A percentile compares a stretch with the other conserved stretches of the same genome.
Evolutionary conservation across 1,140 invertebrate genomes (phyloP).

Genomic region (Caenorhabditis inopinata): DNA sequence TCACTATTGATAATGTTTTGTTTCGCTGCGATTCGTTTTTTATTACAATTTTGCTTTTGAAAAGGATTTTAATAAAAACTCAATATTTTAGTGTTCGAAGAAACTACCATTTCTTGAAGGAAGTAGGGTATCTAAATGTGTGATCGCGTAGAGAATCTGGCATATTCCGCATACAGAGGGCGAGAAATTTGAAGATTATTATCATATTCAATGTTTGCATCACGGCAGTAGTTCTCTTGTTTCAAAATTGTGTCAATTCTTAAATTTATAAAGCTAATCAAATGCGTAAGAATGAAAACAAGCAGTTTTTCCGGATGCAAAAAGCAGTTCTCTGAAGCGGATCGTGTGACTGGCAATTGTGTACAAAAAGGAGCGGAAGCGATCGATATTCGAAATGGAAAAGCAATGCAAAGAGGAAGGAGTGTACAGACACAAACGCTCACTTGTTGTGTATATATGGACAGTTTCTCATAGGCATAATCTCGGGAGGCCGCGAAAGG

Average conservation of each 20-base stretch:
- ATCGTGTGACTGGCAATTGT: not conserved
- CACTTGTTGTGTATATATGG: constrained; percentile 26
- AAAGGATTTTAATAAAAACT: no score
- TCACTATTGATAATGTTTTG: not conserved
- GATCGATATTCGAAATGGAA: constrained; percentile 20
- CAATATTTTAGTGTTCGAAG: no score
- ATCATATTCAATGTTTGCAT: no score
- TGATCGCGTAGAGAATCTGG: no score
- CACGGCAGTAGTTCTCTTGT: no score
- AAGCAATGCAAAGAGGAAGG: not conserved
- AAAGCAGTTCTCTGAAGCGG: not conserved
- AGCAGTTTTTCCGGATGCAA: not conserved
- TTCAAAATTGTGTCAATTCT: no score
- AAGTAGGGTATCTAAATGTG: no score
- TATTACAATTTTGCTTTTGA: not conserved
- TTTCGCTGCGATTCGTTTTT: not conserved
- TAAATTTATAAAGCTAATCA: no score
- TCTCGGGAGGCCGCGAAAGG: not conserved
- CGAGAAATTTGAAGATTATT: no score
- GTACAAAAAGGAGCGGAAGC: constrained; percentile 7
- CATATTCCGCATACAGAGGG: no score
- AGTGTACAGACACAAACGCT: not conserved
- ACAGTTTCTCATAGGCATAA: no score
- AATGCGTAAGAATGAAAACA: not conserved
- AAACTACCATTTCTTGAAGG: no score